These are phyloP conservation scores for Eriocheir sinensis DNA, from an alignment of 1,140 invertebrate species.

Conservation along the genomic window DNA sequence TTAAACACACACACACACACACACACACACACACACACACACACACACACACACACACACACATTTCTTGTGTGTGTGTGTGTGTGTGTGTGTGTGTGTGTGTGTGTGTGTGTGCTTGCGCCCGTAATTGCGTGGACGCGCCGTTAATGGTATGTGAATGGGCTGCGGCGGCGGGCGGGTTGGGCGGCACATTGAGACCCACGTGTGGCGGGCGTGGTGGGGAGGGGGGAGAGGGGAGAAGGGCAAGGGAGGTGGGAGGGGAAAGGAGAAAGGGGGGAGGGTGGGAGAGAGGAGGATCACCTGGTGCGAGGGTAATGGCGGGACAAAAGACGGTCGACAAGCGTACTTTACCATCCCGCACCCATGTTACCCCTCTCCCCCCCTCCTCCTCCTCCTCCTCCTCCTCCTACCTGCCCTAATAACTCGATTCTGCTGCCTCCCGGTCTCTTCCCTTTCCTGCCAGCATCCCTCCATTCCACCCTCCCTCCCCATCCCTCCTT, in stretches of 20 bases:
- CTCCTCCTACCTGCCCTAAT: no score
- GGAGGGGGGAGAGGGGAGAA: background rate
- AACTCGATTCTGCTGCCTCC: no score
- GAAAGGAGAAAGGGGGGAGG: slow-evolving; percentile 35
- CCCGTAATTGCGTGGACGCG: background rate
- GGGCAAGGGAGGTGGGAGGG: background rate
- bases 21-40: background rate
- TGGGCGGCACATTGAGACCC: background rate
- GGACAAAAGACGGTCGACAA: slow-evolving; percentile 65
- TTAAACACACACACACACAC: background rate
- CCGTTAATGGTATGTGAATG: slow-evolving; percentile 27
- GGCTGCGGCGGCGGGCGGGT: background rate
- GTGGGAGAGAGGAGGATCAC: slow-evolving; percentile 16
- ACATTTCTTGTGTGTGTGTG: background rate
- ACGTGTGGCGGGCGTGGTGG: slow-evolving; percentile 1
- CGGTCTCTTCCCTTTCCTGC: no score
- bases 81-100: no score
- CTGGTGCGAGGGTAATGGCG: slow-evolving; percentile 56
- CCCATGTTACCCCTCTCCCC: background rate
- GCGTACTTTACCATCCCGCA: slow-evolving; percentile 57
- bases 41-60: slow-evolving; percentile 9
- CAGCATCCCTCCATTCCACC: no score
- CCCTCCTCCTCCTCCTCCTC: no score
- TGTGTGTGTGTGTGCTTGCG: background rate
- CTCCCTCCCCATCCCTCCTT: no score